These are phyloP conservation scores for Phoenicopterus ruber DNA, from an alignment of 2,113 vertebrate species.

Conservation along the genomic window DNA sequence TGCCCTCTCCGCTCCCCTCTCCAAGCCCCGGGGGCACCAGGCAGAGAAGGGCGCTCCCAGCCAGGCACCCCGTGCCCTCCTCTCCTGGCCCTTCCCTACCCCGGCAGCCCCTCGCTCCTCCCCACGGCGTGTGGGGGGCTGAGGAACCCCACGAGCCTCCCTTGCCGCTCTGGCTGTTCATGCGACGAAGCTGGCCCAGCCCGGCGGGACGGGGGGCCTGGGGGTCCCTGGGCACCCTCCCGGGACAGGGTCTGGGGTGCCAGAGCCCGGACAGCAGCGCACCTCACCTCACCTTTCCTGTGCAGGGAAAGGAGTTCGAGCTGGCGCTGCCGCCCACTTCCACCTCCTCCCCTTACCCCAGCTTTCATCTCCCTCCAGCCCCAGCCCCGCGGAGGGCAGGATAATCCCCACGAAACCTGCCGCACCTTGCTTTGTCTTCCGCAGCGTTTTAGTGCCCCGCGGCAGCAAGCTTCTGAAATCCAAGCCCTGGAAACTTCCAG, in stretches of 20 bases:
- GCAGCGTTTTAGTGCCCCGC: neutral
- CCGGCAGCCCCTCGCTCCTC: accelerated
- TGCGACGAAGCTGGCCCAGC: neutral
- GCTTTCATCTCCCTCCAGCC: neutral
- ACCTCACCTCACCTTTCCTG: neutral
- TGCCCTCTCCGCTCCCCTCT: neutral
- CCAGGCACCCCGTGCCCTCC: neutral
- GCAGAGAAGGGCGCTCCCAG: neutral
- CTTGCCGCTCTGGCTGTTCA: accelerated
- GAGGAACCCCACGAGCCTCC: neutral
- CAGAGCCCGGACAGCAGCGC: neutral
- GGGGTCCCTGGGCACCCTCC: neutral
- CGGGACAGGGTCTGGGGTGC: neutral
- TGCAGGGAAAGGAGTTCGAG: neutral
- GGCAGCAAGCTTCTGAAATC: conserved; percentile 12
- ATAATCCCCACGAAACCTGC: conserved; percentile 23
- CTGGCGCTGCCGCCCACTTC: neutral
- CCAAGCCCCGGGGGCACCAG: neutral
- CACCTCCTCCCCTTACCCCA: neutral
- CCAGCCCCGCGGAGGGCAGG: neutral
- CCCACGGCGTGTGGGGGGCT: accelerated
- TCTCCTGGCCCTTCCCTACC: neutral
- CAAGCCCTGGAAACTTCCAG: conserved; percentile 42
- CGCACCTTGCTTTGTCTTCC: conserved; percentile 57
- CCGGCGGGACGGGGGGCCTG: neutral